A percentile compares a stretch with the other conserved stretches of the same genome.
phyloP scores from a whole-genome alignment of 2,797 vertebrate species.

The Aphelocoma californica region DNA sequence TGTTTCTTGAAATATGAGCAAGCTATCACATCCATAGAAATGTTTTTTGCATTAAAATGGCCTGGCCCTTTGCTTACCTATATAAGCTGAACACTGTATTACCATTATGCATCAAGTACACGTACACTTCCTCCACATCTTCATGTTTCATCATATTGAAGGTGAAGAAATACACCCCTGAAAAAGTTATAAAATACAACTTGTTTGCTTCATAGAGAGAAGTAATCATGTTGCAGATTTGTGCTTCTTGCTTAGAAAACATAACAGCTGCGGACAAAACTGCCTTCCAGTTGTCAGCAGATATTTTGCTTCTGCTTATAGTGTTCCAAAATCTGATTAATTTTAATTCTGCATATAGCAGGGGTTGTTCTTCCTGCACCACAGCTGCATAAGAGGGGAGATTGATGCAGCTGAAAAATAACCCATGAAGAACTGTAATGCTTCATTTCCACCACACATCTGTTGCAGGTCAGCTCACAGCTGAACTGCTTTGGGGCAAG shows the following conservation, averaged over 20 bases:
- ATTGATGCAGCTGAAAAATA: background rate
- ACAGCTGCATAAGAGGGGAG: background rate
- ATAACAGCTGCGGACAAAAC: background rate
- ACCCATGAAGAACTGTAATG: background rate
- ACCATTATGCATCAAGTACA: conserved; percentile 84
- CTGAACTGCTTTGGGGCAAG: background rate
- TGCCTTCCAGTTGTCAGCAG: background rate
- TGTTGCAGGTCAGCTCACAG: background rate
- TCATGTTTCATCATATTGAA: conserved; percentile 86
- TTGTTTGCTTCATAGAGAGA: background rate
- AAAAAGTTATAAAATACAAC: background rate
- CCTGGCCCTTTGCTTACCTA: conserved; percentile 65
- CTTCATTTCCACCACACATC: background rate
- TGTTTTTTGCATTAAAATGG: background rate
- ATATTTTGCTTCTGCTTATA: background rate
- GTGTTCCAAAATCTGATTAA: background rate
- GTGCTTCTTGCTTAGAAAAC: background rate
- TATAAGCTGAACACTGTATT: conserved; percentile 84
- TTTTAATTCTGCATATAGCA: background rate
- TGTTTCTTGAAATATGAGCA: background rate
- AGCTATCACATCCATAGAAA: background rate
- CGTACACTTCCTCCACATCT: conserved; percentile 81
- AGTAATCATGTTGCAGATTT: background rate
- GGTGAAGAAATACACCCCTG: conserved; percentile 84
- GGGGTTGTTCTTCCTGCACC: background rate